These are phyloP conservation scores for Caenorhabditis remanei DNA, from an alignment of 1,140 invertebrate genomes.

Conservation along the genomic window DNA sequence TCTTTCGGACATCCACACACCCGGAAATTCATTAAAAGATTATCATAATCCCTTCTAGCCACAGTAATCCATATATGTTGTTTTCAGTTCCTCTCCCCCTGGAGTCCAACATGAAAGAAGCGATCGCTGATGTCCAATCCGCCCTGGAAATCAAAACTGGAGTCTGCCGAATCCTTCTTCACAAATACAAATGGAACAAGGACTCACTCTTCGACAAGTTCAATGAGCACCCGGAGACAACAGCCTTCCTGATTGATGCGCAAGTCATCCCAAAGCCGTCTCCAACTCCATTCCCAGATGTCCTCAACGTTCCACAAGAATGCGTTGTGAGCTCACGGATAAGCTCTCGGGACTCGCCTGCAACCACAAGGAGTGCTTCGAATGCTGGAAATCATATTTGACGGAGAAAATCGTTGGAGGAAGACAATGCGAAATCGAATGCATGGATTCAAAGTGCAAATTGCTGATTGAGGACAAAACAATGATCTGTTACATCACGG, in stretches of 20 bases:
- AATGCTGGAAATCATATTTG: slow-evolving; percentile 52
- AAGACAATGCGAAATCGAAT: not conserved
- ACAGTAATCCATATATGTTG: too few species aligned
- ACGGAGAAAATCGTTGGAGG: not conserved
- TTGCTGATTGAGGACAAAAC: slow-evolving; percentile 33
- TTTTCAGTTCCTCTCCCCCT: too few species aligned
- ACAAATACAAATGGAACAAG: slow-evolving; percentile 8
- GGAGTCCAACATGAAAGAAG: too few species aligned
- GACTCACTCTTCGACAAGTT: slow-evolving; percentile 79
- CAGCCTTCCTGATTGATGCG: slow-evolving; percentile 1
- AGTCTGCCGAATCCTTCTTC: not conserved
- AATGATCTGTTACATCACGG: slow-evolving; percentile 80
- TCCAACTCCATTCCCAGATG: too few species aligned
- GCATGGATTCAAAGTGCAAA: slow-evolving; percentile 19
- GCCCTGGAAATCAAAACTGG: not conserved
- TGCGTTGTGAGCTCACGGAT: slow-evolving; percentile 7
- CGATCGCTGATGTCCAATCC: too few species aligned
- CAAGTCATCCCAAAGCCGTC: slow-evolving; percentile 59
- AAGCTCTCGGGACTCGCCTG: slow-evolving; percentile 30
- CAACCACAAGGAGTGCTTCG: not conserved
- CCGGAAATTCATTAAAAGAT: too few species aligned
- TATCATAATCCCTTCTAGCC: too few species aligned
- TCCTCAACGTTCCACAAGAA: not conserved
- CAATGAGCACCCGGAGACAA: slow-evolving; percentile 52
- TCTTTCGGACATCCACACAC: too few species aligned